Evolutionary conservation across 2,113 vertebrate genomes (phyloP), one percentile per base, ranked within the genome.

Genomic region (Pelusios castaneus): DNA sequence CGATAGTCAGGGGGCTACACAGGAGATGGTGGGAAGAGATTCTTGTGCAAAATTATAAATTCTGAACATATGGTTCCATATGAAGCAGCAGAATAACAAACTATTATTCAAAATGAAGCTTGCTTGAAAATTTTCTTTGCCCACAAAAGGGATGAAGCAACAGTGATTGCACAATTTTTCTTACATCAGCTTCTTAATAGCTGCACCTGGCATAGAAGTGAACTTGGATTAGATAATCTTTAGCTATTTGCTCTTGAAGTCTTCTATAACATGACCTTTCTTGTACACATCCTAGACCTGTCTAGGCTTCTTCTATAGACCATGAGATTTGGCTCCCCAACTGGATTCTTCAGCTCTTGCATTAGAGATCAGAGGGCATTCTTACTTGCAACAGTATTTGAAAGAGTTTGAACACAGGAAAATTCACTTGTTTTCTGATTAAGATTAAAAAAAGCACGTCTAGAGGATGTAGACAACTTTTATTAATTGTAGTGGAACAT

Each of bases 261-360:
- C 80, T 54, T 45, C 14, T 16, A 27, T 5, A 82, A 25, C 29
- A 63, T 79, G 43, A 81, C 2, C 34, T 1, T 1, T 10, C 22
- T 38, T 31, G 47, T 47, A 31, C 16, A 11, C 55, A 24, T 80
- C 22, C 80, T 58, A 85, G 56, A 77, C 8, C 43, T 29, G 2
- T 5, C 43, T 4, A 1, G 1, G 0, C 54, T 90, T 84, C 29
- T 25, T 43, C 6, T 0, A 0, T 6, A n/a, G 31, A 38, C 43
- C 4, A 5, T 6, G 38, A 34, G 6, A n/a, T 67, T 67, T 8
- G 13, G 60, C 41, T 41, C 79, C 27, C 80, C 85, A 3, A 0
- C 22, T 70, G 34, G 38, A 75, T 67, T 17, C 55, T 60, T 70
- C 76, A 27, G 29, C 75, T 34, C 41, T 84, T 24, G 51, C 19